Evolutionary conservation across 2,113 vertebrate species (phyloP).

Genomic region (Montifringilla adamsi): DNA sequence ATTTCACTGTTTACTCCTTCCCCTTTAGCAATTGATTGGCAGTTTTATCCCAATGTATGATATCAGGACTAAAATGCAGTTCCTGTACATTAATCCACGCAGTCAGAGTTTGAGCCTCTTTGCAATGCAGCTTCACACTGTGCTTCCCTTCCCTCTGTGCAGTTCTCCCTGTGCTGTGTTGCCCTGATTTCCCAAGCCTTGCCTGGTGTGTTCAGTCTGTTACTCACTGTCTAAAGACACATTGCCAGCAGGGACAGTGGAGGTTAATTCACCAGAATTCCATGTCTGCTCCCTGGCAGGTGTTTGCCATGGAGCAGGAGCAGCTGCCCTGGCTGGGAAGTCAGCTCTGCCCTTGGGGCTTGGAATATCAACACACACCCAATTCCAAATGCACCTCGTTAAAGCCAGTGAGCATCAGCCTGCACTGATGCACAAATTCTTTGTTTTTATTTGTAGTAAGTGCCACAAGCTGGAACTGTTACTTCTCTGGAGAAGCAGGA

Average conservation of each 20-base stretch:
- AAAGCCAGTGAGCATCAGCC: neutral
- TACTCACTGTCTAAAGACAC: neutral
- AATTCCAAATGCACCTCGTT: neutral
- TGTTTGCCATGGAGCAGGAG: neutral
- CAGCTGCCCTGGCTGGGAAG: constrained; percentile 9
- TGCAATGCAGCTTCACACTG: rapidly evolving
- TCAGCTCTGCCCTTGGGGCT: neutral
- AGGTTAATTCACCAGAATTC: neutral
- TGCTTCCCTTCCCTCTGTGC: neutral
- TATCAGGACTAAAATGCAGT: neutral
- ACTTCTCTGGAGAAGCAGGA: neutral
- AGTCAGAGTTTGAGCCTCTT: neutral
- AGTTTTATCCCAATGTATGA: neutral
- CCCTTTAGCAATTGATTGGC: neutral
- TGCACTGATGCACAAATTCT: neutral
- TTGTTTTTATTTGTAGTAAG: neutral
- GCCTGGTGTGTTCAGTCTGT: neutral
- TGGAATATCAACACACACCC: neutral
- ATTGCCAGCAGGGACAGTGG: neutral
- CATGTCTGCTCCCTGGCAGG: neutral
- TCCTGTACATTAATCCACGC: rapidly evolving
- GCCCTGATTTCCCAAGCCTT: neutral
- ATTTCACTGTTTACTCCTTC: neutral
- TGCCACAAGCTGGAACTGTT: neutral
- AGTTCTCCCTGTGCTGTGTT: neutral